Conservation (phyloP, 1,140 invertebrate species). For the Sipha flava region DNA sequence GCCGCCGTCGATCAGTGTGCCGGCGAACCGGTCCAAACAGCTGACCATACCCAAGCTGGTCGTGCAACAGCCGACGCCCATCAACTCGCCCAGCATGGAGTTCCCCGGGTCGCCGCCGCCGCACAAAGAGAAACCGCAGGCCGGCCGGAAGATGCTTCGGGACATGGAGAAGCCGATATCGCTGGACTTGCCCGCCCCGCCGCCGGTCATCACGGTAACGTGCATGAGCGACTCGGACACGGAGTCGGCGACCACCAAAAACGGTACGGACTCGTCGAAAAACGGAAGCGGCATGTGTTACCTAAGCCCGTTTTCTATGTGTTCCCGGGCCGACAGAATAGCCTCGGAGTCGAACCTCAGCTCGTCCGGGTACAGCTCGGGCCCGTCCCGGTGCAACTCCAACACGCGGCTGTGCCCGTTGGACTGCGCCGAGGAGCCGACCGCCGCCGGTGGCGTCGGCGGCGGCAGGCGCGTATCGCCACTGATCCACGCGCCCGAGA, state of each 20-base stretch:
- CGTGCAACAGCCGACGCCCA: neutral
- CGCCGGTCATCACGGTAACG: conserved; percentile 64
- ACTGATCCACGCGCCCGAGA: conserved; percentile 46
- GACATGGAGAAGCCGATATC: conserved; percentile 1
- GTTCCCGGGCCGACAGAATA: conserved; percentile 56
- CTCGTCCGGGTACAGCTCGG: conserved; percentile 71
- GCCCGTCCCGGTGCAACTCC: conserved; percentile 63
- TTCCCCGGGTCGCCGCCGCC: conserved; percentile 55
- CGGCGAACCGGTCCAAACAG: conserved; percentile 44
- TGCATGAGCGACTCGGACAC: conserved; percentile 63
- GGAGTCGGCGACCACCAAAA: conserved; percentile 35
- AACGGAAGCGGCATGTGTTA: conserved; percentile 51
- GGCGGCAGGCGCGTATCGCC: conserved; percentile 48
- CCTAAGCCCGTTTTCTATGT: conserved; percentile 65
- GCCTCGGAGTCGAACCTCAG: conserved; percentile 71
- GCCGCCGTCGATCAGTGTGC: conserved; percentile 41
- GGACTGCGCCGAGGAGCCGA: conserved; percentile 56
- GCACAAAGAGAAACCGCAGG: conserved; percentile 38
- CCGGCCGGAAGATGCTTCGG: neutral
- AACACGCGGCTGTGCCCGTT: conserved; percentile 64
- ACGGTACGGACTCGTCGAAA: conserved; percentile 29
- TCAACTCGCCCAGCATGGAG: conserved; percentile 20
- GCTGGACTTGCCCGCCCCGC: conserved; percentile 39
- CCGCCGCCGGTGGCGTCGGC: conserved; percentile 41
- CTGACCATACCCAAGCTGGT: conserved; percentile 35